Evolutionary conservation across 2,113 vertebrate genomes (phyloP), one percentile per base, ranked within the genome.

Genomic region (Numenius arquata): DNA sequence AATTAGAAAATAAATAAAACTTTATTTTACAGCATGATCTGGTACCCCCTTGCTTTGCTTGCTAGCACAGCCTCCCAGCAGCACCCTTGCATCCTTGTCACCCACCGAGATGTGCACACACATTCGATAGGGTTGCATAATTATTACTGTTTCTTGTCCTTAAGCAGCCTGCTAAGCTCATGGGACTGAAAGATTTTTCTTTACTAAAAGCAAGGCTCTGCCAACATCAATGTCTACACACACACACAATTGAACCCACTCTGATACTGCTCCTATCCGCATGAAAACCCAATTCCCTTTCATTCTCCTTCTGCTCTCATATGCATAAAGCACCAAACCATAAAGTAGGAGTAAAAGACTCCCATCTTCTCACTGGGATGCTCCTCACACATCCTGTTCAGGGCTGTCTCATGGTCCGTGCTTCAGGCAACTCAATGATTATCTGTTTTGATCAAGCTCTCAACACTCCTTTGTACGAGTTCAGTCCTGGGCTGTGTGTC

Each of bases 201-300:
- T 55, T 43, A 34, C 34, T 53, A 25, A 65, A 76, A 48, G 53
- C n/a, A 72, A 65, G 41, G 40, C 22, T 68, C 32, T 56, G 30
- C 21, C 45, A 76, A 19, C 61, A 93, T 40, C 23, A 65, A 11
- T 7, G 43, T 19, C 47, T 32, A 50, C 41, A 71, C 30, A 12
- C 8, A 36, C 26, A 29, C 5, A 15, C 0, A 0, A 36, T 36
- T 70, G 55, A 56, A 66, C 20, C 18, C 20, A 4, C 26, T 55
- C 72, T 74, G 73, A 66, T 6, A 6, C 22, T 59, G 77, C 30
- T 77, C 55, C 30, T 56, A 8, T 11, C 22, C 12, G 26, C 18
- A 8, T 1, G 19, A 94, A 38, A 95, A n/a, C 23, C 16, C 36
- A 79, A 12, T 15, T 80, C 43, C 18, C 26, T 56, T 56, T 79